Evolutionary conservation across 2,888 invertebrate species (phyloP).

Genomic region (Lepetodrilus schrolli): DNA sequence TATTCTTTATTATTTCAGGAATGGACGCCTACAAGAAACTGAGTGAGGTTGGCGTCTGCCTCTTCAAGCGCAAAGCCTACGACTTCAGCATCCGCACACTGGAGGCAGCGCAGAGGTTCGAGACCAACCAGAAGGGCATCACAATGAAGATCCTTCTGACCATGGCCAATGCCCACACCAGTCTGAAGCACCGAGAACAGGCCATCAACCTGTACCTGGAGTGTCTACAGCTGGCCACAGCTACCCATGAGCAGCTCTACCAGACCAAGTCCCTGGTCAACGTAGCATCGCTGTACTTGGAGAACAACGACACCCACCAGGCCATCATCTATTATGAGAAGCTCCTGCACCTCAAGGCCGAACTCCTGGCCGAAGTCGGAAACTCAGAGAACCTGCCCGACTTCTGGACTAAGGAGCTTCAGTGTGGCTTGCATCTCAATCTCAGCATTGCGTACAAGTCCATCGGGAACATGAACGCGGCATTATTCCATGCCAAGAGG

Average conservation of each 20-base stretch:
- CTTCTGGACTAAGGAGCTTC: constrained; percentile 70
- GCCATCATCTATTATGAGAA: constrained; percentile 72
- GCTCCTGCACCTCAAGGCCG: constrained; percentile 66
- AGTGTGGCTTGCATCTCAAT: constrained; percentile 70
- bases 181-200: constrained; percentile 59
- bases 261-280: constrained; percentile 72
- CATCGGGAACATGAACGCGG: constrained; percentile 66
- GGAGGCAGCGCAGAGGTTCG: constrained; percentile 65
- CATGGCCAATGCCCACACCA: constrained; percentile 67
- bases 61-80: constrained; percentile 63
- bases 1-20: constrained; percentile 45
- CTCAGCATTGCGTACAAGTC: constrained; percentile 73
- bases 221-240: constrained; percentile 65
- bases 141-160: constrained; percentile 70
- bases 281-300: constrained; percentile 70
- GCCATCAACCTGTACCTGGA: constrained; percentile 70
- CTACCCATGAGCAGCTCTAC: constrained; percentile 70
- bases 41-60: constrained; percentile 69
- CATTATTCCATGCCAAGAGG: constrained; percentile 63
- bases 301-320: constrained; percentile 65
- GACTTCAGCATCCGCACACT: constrained; percentile 66
- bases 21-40: constrained; percentile 72
- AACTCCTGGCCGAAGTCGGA: constrained; percentile 53
- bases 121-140: constrained; percentile 72
- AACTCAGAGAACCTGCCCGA: constrained; percentile 57